Evolutionary conservation across 2,113 vertebrate genomes (phyloP).

Genomic region (Bucco capensis): DNA sequence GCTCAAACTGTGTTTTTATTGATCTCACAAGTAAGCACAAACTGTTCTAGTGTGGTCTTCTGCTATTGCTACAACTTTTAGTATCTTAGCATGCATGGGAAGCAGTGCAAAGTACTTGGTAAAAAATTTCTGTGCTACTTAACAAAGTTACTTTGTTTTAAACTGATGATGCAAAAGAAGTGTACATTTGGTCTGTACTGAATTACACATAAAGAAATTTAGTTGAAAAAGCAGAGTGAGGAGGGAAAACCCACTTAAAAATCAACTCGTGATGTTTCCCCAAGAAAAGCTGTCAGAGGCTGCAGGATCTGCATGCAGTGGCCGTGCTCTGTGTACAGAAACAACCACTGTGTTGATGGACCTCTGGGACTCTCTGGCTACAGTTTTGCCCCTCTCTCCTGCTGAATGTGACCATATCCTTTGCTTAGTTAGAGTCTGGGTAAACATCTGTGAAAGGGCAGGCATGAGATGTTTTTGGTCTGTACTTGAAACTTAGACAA

Average conservation of each 20-base stretch:
- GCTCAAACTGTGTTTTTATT: not conserved
- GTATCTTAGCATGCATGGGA: not conserved
- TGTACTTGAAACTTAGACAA: not conserved
- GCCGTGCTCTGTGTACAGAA: fast-evolving
- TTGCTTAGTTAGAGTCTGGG: not conserved
- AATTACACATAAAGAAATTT: not conserved
- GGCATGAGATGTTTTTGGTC: not conserved
- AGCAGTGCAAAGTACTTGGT: not conserved
- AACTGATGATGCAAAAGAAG: not conserved
- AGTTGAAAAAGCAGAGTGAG: not conserved
- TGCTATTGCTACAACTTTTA: not conserved
- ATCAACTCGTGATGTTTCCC: not conserved
- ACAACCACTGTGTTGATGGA: fast-evolving
- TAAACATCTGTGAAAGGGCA: not conserved
- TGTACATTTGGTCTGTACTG: not conserved
- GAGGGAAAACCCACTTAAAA: not conserved
- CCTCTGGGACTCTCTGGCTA: not conserved
- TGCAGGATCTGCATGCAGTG: not conserved
- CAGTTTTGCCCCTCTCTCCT: not conserved
- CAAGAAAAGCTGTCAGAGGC: not conserved
- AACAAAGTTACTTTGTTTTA: not conserved
- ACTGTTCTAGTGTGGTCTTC: not conserved
- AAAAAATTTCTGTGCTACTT: not conserved
- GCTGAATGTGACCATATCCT: not conserved
- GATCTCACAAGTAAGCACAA: not conserved